Evolutionary conservation across 1,140 invertebrate genomes (phyloP).

Genomic region (Eulimnadia texana): DNA sequence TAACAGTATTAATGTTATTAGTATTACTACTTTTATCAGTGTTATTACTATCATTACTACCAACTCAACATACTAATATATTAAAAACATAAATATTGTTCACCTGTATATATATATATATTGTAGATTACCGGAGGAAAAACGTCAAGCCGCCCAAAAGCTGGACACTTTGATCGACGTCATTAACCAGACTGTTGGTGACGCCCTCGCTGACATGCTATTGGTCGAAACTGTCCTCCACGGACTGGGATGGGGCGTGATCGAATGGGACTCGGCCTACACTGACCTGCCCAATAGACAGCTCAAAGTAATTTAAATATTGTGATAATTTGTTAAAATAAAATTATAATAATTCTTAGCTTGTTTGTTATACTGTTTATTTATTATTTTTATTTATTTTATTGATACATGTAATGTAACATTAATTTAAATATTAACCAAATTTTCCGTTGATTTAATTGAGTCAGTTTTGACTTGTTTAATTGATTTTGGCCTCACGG

Average conservation of each 20-base stretch:
- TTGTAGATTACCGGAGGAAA: slow-evolving; percentile 28
- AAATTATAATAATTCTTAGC: background rate
- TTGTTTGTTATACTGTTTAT: background rate
- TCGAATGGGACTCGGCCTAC: slow-evolving; percentile 68
- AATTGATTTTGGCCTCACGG: too few species aligned
- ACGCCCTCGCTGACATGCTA: slow-evolving; percentile 90
- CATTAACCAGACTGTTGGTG: slow-evolving; percentile 91
- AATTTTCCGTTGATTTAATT: too few species aligned
- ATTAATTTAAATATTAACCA: too few species aligned
- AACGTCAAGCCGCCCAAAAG: slow-evolving; percentile 38
- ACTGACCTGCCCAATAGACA: slow-evolving; percentile 74
- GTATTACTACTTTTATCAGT: too few species aligned
- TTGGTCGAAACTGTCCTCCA: slow-evolving; percentile 82
- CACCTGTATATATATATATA: too few species aligned
- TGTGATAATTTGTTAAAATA: background rate
- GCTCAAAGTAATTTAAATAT: slow-evolving; percentile 51
- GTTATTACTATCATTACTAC: too few species aligned
- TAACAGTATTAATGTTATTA: too few species aligned
- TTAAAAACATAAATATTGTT: too few species aligned
- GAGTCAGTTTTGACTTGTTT: too few species aligned
- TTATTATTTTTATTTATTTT: slow-evolving; percentile 5
- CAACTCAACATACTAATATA: too few species aligned
- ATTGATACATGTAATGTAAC: background rate
- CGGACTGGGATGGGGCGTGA: slow-evolving; percentile 56
- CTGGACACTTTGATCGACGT: slow-evolving; percentile 58